phyloP scores from a whole-genome alignment of 2,113 vertebrate genomes.

The Scophthalmus maximus region DNA sequence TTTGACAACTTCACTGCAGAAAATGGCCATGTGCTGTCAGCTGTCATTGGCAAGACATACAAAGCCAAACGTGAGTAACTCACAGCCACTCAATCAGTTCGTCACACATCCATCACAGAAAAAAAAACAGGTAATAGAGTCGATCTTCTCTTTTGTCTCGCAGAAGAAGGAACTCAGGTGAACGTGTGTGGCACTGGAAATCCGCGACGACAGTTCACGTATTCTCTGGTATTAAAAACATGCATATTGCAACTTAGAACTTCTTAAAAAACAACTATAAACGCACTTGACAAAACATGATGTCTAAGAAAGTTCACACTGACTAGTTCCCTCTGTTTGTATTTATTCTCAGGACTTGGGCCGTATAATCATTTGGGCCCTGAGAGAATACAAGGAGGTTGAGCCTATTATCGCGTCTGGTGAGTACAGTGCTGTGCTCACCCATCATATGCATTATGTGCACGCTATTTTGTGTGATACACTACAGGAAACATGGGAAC shows the following conservation, averaged over 20 bases:
- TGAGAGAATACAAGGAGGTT: conserved; percentile 84
- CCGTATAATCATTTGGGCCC: conserved; percentile 88
- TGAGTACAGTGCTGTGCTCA: conserved; percentile 47
- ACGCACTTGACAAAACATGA: background rate
- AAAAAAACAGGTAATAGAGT: background rate
- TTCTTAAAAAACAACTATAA: background rate
- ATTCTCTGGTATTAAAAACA: conserved; percentile 82
- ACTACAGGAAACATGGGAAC: too few relatives aligned
- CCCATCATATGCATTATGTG: background rate
- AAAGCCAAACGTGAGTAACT: conserved; percentile 86
- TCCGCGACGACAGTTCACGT: conserved; percentile 91
- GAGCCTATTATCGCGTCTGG: conserved; percentile 93
- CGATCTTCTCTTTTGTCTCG: too few relatives aligned
- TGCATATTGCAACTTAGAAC: background rate
- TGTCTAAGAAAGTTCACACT: background rate
- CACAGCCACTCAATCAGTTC: background rate
- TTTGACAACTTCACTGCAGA: conserved; percentile 91
- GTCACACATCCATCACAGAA: background rate
- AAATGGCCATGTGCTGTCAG: conserved; percentile 89
- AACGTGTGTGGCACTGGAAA: conserved; percentile 88
- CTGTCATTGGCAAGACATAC: conserved; percentile 91
- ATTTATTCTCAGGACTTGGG: conserved; percentile 83
- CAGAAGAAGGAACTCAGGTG: background rate
- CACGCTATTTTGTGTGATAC: background rate
- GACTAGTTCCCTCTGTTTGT: background rate